Conservation (phyloP, 2,113 vertebrate genomes). For the Hepsetus odoe region DNA sequence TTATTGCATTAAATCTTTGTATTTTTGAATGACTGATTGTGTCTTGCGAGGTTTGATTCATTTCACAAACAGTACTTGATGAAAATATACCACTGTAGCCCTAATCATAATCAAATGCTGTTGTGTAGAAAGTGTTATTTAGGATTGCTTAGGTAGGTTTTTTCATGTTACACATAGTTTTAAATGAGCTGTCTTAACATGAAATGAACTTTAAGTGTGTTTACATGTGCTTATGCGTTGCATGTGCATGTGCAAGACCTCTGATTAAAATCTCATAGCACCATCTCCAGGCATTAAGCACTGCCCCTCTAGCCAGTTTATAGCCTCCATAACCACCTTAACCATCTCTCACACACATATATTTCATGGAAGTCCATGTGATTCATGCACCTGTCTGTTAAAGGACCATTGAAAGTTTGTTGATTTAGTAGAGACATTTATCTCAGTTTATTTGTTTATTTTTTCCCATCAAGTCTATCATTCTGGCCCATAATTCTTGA, state of each 20-base stretch:
- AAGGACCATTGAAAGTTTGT: neutral
- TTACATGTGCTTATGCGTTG: slow-evolving; percentile 27
- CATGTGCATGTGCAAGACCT: slow-evolving; percentile 42
- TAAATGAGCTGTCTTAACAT: neutral
- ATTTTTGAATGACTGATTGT: slow-evolving; percentile 21
- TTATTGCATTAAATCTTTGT: neutral
- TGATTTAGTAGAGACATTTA: slow-evolving; percentile 9
- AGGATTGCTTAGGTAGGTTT: neutral
- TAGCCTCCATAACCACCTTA: neutral
- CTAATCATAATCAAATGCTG: neutral
- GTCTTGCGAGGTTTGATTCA: slow-evolving; percentile 17
- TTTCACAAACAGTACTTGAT: slow-evolving; percentile 1
- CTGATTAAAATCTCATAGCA: neutral
- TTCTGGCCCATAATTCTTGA: neutral
- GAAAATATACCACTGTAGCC: neutral
- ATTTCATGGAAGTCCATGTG: neutral
- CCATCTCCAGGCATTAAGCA: neutral
- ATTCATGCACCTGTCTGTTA: slow-evolving; percentile 11
- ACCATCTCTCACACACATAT: neutral
- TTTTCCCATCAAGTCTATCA: neutral
- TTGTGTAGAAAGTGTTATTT: neutral
- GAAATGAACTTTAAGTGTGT: neutral
- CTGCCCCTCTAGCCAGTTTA: neutral
- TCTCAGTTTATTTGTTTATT: neutral
- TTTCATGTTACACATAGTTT: neutral